phyloP scores from a whole-genome alignment of 2,888 invertebrate genomes.

The Athalia rosae region DNA sequence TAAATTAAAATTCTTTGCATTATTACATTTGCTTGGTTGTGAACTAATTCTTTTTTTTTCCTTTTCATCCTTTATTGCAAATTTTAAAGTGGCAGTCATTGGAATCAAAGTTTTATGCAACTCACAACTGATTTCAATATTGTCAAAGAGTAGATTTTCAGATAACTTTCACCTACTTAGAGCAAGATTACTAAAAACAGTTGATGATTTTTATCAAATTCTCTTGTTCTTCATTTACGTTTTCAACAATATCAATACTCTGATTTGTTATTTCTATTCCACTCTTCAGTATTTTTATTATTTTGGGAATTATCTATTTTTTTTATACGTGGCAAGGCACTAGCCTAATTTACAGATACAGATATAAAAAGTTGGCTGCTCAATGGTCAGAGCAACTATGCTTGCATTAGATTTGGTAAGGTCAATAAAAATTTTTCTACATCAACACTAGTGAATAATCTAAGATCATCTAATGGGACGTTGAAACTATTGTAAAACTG shows the following conservation, averaged over 20 bases:
- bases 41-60: not conserved
- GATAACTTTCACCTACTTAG: too few relatives aligned
- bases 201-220: too few relatives aligned
- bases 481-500: constrained; percentile 13
- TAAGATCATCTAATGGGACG: constrained; percentile 27
- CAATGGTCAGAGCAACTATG: not conserved
- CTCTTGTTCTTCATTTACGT: too few relatives aligned
- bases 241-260: too few relatives aligned
- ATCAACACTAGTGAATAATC: constrained; percentile 3
- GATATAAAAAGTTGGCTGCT: constrained; percentile 1
- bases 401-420: not conserved
- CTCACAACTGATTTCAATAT: too few relatives aligned
- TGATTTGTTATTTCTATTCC: too few relatives aligned
- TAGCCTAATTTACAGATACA: not conserved
- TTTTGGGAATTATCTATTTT: too few relatives aligned
- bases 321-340: too few relatives aligned
- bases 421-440: not conserved
- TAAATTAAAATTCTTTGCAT: not conserved
- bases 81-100: not conserved
- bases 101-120: too few relatives aligned
- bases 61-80: not conserved
- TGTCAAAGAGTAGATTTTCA: too few relatives aligned
- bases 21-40: not conserved
- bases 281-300: too few relatives aligned
- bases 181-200: too few relatives aligned